A percentile compares a stretch with the other conserved stretches of the same genome.
Evolutionary conservation across 2,888 invertebrate genomes (phyloP).

Genomic region (Chrysopilus asiliformis): DNA sequence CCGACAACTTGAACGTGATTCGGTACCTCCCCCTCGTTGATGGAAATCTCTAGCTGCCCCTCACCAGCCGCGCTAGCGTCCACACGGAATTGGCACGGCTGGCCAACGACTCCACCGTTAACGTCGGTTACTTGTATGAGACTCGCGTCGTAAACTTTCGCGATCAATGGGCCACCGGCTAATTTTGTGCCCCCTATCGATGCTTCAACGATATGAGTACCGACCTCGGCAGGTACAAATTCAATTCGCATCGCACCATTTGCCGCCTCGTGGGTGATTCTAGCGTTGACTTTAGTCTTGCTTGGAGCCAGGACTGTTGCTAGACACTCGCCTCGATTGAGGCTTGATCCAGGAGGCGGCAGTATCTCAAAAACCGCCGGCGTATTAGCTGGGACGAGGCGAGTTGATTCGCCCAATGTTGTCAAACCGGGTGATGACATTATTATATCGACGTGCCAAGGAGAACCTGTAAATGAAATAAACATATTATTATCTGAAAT

Average conservation of each 20-base stretch:
- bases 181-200: constrained; percentile 80
- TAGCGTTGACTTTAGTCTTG: constrained; percentile 66
- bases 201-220: constrained; percentile 88
- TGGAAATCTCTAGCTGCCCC: constrained; percentile 97
- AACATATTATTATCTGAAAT: too few species aligned
- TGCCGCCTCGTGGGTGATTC: constrained; percentile 68
- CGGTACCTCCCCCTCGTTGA: constrained; percentile 97
- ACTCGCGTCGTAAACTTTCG: constrained; percentile 89
- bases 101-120: constrained; percentile 84
- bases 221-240: constrained; percentile 87
- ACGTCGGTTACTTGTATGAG: constrained; percentile 90
- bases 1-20: constrained; percentile 96
- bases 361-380: constrained; percentile 72
- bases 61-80: constrained; percentile 98
- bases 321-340: constrained; percentile 42
- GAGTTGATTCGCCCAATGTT: constrained; percentile 74
- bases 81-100: constrained; percentile 94
- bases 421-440: constrained; percentile 65
- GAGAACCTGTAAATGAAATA: constrained; percentile 57
- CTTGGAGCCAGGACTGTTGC: constrained; percentile 70
- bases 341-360: constrained; percentile 40
- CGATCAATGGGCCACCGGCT: constrained; percentile 77
- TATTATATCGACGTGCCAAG: constrained; percentile 88
- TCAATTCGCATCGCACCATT: constrained; percentile 79
- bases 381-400: constrained; percentile 80